Percentiles rank a stretch among this genome's conserved stretches.
phyloP scores from a whole-genome alignment of 2,113 vertebrate genomes.

The Aptenodytes patagonicus region DNA sequence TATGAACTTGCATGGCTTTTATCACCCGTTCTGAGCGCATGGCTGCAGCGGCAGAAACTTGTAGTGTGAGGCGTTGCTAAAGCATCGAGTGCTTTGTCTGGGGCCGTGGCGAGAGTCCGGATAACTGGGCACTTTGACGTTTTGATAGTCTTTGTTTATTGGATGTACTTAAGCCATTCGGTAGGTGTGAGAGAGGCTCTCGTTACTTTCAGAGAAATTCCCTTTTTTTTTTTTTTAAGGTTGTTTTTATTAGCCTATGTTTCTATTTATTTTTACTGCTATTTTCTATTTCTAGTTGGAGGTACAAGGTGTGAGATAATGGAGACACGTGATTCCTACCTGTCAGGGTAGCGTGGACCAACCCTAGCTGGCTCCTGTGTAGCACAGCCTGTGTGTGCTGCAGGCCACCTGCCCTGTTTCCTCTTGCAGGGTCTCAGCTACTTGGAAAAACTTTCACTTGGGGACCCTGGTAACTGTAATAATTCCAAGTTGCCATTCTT shows the following conservation, averaged over 20 bases:
- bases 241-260: background rate
- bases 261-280: background rate
- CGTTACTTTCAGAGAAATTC: rapidly evolving
- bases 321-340: background rate
- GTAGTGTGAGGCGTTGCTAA: background rate
- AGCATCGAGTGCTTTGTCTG: background rate
- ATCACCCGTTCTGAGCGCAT: background rate
- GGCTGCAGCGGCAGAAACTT: background rate
- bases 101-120: background rate
- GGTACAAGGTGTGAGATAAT: background rate
- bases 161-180: background rate
- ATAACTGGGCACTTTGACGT: rapidly evolving
- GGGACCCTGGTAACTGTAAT: background rate
- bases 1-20: background rate
- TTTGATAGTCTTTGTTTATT: background rate
- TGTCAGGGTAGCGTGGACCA: background rate
- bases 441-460: conserved; percentile 19
- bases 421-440: conserved; percentile 2
- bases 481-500: background rate
- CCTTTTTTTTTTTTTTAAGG: background rate
- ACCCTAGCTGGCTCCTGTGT: background rate
- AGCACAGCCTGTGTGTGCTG: background rate
- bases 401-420: conserved; percentile 40
- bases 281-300: background rate
- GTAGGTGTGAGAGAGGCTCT: background rate